Evolutionary conservation across 2,797 vertebrate species (phyloP).

Genomic region (Semotilus atromaculatus): DNA sequence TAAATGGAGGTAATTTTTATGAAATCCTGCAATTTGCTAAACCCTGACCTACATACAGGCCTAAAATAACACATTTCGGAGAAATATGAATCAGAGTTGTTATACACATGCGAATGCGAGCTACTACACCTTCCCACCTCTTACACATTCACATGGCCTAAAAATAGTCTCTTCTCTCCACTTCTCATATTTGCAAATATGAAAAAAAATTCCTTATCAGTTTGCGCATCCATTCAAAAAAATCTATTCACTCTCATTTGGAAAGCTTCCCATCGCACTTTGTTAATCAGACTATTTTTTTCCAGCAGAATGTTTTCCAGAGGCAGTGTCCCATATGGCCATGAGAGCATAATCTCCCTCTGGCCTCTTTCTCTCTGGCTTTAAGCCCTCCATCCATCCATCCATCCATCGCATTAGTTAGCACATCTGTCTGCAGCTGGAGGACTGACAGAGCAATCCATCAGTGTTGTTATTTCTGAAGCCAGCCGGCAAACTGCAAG

Average conservation of each 20-base stretch:
- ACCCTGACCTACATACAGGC: neutral
- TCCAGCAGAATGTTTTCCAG: constrained; percentile 61
- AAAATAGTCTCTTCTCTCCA: neutral
- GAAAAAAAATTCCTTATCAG: neutral
- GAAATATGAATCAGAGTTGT: constrained; percentile 20
- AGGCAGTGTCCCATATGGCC: constrained; percentile 69
- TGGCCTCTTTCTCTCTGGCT: constrained; percentile 77
- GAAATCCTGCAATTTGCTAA: neutral
- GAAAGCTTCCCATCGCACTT: constrained; percentile 21
- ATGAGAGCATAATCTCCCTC: constrained; percentile 74
- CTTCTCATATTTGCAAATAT: neutral
- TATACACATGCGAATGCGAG: neutral
- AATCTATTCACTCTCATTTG: constrained; percentile 66
- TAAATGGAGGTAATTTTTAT: neutral
- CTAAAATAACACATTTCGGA: neutral
- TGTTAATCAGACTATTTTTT: constrained; percentile 53
- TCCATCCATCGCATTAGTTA: constrained; percentile 58
- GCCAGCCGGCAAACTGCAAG: constrained; percentile 4
- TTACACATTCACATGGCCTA: neutral
- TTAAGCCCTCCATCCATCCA: constrained; percentile 70
- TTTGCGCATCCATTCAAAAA: constrained; percentile 60
- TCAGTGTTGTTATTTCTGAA: constrained; percentile 42
- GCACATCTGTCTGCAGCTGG: constrained; percentile 72
- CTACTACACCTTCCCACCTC: neutral
- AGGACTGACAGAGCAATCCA: constrained; percentile 31